Evolutionary conservation across 2,888 invertebrate species (phyloP), one percentile per base, ranked within the genome.

Genomic region (Xanthorhoe designata): DNA sequence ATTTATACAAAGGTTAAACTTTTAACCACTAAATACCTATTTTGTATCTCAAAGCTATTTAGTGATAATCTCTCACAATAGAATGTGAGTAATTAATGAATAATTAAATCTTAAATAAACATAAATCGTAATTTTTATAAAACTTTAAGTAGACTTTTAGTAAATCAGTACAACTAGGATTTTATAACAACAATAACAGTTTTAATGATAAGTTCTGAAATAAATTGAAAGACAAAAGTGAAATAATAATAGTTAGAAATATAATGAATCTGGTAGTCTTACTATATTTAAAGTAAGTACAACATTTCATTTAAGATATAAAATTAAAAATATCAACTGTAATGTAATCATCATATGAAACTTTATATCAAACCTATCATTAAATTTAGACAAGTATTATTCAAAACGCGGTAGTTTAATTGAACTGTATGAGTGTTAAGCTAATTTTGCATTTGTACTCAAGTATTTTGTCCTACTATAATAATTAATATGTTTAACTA

Each of bases 211-310:
- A 78, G 76, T 78, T 77, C 73, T 71, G 77, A 77, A 75, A 71
- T 75, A 64, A 77, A 76, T 88, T 91, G 92, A 92, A 92, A 92
- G 92, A 92, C 92, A 85, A 91, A 88, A 92, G 92, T 92, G 92
- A 92, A 90, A 88, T 86, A 86, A 81, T 65, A 78, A 83, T 91
- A 92, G 89, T 77, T 84, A 78, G 81, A 76, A 65, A 72, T 53
- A 50, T 52, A 53, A 57, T 60, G 18, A 64, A 64, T 42, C 60
- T 52, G 60, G 59, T 67, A 67, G 56, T 29, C 13, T 24, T 55
- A 63, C 29, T 75, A n/a, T n/a, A n/a, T n/a, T n/a, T n/a, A 79
- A 73, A 59, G 58, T 32, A 15, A 51, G 54, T 64, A 38, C 61
- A 54, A 56, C 47, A 29, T 24, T 52, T 45, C 17, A 49, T 55